Evolutionary conservation across 2,113 vertebrate genomes (phyloP), one percentile per base, ranked within the genome.

Genomic region (Psettodes erumei): DNA sequence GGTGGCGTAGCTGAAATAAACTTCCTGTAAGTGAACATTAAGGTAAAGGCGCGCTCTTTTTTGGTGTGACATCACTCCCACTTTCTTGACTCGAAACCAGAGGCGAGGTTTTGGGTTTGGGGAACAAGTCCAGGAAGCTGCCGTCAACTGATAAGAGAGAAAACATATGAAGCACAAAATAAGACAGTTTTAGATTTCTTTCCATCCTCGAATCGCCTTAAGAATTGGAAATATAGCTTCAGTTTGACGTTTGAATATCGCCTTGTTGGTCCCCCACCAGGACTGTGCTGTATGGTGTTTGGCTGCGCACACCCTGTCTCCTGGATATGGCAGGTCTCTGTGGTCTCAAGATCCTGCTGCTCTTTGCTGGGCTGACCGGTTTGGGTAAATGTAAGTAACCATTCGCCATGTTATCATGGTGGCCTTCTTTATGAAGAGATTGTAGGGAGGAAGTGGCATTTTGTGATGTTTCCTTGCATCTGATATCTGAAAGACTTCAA

Each of bases 281-380:
- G 83, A 94, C 93, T 43, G 1, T 28, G 16, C 66, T 68, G 93
- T 84, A 95, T 95, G 95, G 95, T 93, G 91, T 92, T 93, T 92
- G 90, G 61, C 88, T 83, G 87, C 88, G 87, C 89, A 89, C 89
- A 85, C 35, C 79, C 87, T 82, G 79, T 89, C 90, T 88, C 85
- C 91, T 91, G 94, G 94, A 94, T 79, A 96, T 96, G 95, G 96
- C 93, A 92, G 95, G 92, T 78, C 92, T 90, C 82, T 89, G 84
- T 88, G 94, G 95, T 68, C 90, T 95, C 80, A 93, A 90, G 85
- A 75, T 94, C 74, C 84, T 96, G 90, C 90, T 92, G 13, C 86
- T 97, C 82, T 94, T 83, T 63, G 79, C 92, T 54, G 87, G 82
- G 3, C 71, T 96, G 84, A 81, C 95, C 75, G 75, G 74, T 82